Evolutionary conservation across 2,113 vertebrate species (phyloP).

Genomic region (Athene cunicularia): DNA sequence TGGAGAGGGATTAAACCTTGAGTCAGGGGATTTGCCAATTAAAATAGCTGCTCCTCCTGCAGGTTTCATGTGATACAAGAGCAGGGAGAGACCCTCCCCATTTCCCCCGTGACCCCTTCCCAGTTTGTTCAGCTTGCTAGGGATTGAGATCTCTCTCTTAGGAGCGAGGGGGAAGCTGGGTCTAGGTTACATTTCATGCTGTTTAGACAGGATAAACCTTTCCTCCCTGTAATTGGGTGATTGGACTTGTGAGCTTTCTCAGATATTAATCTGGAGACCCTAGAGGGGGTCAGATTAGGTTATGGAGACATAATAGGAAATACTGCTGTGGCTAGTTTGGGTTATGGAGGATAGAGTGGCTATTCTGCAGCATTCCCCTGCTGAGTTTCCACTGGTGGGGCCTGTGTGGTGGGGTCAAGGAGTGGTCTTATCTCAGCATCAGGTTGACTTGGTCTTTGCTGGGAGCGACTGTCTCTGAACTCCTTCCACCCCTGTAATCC

Average conservation of each 20-base stretch:
- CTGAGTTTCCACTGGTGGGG: not conserved
- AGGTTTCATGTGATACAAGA: constrained; percentile 35
- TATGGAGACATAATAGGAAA: constrained; percentile 79
- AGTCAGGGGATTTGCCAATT: constrained; percentile 37
- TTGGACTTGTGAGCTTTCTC: constrained; percentile 62
- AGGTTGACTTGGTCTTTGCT: not conserved
- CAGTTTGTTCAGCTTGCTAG: constrained; percentile 63
- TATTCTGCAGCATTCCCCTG: constrained; percentile 24
- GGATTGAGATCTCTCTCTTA: constrained; percentile 55
- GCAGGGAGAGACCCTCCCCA: constrained; percentile 9
- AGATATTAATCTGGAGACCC: constrained; percentile 69
- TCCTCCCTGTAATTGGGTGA: constrained; percentile 69
- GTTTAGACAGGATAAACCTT: constrained; percentile 76
- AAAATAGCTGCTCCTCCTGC: constrained; percentile 49
- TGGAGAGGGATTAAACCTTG: constrained; percentile 15
- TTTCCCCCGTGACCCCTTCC: constrained; percentile 3
- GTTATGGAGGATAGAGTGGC: constrained; percentile 52
- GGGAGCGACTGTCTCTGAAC: not conserved
- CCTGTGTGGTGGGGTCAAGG: not conserved
- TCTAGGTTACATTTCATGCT: constrained; percentile 67
- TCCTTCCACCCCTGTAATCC: not conserved
- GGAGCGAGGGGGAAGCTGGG: constrained; percentile 4
- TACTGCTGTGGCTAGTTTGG: constrained; percentile 67
- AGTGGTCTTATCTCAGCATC: not conserved
- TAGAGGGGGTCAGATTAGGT: constrained; percentile 67